Evolutionary conservation across 2,888 invertebrate species (phyloP).

Genomic region (Diogma glabrata): DNA sequence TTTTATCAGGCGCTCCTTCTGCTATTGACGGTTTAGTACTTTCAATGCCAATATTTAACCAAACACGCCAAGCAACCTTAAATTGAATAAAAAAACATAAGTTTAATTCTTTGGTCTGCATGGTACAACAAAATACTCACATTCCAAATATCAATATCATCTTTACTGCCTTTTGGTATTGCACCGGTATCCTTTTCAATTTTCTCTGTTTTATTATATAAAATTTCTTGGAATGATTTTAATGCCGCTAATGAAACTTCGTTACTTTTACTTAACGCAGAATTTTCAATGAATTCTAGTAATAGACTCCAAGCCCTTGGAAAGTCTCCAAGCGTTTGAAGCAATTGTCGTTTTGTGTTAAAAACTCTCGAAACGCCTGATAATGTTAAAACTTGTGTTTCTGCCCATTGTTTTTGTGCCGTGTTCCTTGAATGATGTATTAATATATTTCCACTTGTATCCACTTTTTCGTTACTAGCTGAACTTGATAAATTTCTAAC

Average conservation of each 20-base stretch:
- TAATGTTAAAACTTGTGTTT: conserved; percentile 84
- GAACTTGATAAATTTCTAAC: conserved; percentile 59
- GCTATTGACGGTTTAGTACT: conserved; percentile 51
- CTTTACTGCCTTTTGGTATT: conserved; percentile 32
- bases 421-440: conserved; percentile 98
- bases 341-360: conserved; percentile 76
- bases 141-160: conserved; percentile 57
- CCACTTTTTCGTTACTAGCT: conserved; percentile 58
- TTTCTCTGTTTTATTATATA: conserved; percentile 48
- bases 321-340: conserved; percentile 81
- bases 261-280: conserved; percentile 83
- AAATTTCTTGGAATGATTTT: conserved; percentile 93
- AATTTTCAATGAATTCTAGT: conserved; percentile 86
- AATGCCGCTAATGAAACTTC: conserved; percentile 93
- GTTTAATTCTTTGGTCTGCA: not conserved
- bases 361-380: conserved; percentile 90
- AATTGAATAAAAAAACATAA: conserved; percentile 23
- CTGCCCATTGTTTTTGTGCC: conserved; percentile 98
- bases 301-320: conserved; percentile 86
- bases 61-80: conserved; percentile 83
- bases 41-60: conserved; percentile 77
- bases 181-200: conserved; percentile 48
- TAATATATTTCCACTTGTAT: conserved; percentile 84
- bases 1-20: conserved; percentile 27
- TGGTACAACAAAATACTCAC: conserved; percentile 34